phyloP scores from a whole-genome alignment of 1,140 invertebrate genomes.

The Procambarus clarkii region DNA sequence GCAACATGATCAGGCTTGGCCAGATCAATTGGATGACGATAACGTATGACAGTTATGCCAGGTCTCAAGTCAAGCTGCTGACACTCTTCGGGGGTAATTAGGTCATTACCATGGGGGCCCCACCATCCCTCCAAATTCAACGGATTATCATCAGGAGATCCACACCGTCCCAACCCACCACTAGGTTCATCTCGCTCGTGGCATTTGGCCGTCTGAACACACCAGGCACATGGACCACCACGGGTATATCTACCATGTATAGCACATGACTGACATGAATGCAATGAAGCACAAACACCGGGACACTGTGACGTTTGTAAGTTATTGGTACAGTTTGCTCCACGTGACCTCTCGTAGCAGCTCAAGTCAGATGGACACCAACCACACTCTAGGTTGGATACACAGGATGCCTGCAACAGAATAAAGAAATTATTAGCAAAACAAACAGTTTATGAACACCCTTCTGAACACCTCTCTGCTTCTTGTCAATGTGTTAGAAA shows the following conservation, averaged over 20 bases:
- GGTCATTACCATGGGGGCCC: slow-evolving; percentile 88
- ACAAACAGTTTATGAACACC: no score
- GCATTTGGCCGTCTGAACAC: slow-evolving; percentile 93
- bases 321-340: slow-evolving; percentile 90
- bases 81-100: slow-evolving; percentile 84
- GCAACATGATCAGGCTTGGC: slow-evolving; percentile 87
- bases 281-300: slow-evolving; percentile 89
- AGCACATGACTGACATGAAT: slow-evolving; percentile 92
- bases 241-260: slow-evolving; percentile 76
- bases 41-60: slow-evolving; percentile 91
- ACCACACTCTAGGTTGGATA: slow-evolving; percentile 92
- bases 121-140: slow-evolving; percentile 91
- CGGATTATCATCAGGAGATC: slow-evolving; percentile 85
- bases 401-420: slow-evolving; percentile 78
- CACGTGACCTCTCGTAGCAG: slow-evolving; percentile 88
- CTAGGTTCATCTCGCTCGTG: slow-evolving; percentile 86
- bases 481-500: no score
- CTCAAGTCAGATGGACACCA: slow-evolving; percentile 91
- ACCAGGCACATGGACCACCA: slow-evolving; percentile 88
- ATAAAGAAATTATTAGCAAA: no score
- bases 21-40: slow-evolving; percentile 89
- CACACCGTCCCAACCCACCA: slow-evolving; percentile 80
- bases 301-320: slow-evolving; percentile 90
- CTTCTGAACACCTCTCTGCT: no score
- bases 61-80: slow-evolving; percentile 87